phyloP scores from a whole-genome alignment of 2,113 vertebrate species.

The Cottus gobio region DNA sequence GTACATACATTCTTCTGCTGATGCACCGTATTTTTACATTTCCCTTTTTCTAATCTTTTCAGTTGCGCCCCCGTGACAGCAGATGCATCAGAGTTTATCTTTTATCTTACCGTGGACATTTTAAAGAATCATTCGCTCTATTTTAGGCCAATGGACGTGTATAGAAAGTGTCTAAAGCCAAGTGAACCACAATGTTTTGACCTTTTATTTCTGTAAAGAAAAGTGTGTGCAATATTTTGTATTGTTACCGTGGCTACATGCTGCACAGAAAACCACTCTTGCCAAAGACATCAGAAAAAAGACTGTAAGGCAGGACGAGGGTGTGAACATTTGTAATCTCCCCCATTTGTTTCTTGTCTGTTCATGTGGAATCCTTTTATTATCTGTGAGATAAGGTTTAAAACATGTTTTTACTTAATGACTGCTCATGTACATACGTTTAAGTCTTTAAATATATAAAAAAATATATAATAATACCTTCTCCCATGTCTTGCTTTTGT shows the following conservation, averaged over 20 bases:
- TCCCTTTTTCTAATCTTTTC: slow-evolving; percentile 1
- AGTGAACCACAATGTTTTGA: slow-evolving; percentile 52
- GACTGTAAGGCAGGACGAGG: slow-evolving; percentile 33
- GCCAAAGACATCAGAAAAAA: slow-evolving; percentile 65
- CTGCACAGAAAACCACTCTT: slow-evolving; percentile 55
- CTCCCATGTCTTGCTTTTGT: neutral
- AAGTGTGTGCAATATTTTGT: slow-evolving; percentile 72
- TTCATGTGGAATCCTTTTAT: slow-evolving; percentile 54
- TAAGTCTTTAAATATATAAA: slow-evolving; percentile 65
- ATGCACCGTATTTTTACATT: slow-evolving; percentile 49
- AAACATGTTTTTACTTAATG: slow-evolving; percentile 50
- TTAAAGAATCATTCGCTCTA: slow-evolving; percentile 39
- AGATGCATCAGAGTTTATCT: slow-evolving; percentile 34
- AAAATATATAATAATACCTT: slow-evolving; percentile 28
- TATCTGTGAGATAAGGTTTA: slow-evolving; percentile 23
- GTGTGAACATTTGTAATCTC: slow-evolving; percentile 38
- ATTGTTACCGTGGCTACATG: slow-evolving; percentile 45
- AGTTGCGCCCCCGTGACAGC: slow-evolving; percentile 11
- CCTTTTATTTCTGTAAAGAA: slow-evolving; percentile 51
- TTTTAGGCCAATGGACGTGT: slow-evolving; percentile 54
- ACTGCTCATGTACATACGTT: slow-evolving; percentile 64
- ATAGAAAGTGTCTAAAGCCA: slow-evolving; percentile 48
- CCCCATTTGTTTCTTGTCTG: slow-evolving; percentile 43
- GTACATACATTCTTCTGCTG: neutral
- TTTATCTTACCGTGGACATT: slow-evolving; percentile 5